These are phyloP conservation scores for Diabrotica virgifera DNA, from an alignment of 1,140 invertebrate species.

Conservation along the genomic window DNA sequence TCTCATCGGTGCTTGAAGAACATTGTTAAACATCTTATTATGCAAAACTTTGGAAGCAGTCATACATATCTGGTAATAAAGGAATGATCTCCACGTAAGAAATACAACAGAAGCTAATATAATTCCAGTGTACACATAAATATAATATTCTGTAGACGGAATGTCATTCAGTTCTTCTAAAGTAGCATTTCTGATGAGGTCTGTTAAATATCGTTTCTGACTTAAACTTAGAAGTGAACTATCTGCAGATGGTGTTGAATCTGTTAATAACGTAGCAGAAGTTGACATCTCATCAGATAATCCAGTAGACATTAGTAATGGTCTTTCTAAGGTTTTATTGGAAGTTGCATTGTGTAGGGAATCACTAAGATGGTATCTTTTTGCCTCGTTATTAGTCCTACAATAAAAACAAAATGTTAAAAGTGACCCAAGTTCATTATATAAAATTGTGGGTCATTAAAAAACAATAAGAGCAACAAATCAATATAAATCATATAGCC, in stretches of 20 bases:
- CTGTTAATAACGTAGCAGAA: not conserved
- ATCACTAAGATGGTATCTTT: no score
- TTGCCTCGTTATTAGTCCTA: no score
- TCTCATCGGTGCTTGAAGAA: constrained; percentile 66
- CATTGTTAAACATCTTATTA: constrained; percentile 76
- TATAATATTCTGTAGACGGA: constrained; percentile 29
- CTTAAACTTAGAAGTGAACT: not conserved
- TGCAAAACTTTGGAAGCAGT: constrained; percentile 77
- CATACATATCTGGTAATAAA: constrained; percentile 80
- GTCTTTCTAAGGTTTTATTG: no score
- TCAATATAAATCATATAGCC: no score
- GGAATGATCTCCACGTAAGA: constrained; percentile 59
- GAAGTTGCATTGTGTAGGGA: no score
- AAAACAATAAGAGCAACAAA: no score
- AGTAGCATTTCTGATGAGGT: not conserved
- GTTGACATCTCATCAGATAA: not conserved
- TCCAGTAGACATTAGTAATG: no score
- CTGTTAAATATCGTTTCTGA: not conserved
- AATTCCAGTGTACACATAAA: constrained; percentile 41
- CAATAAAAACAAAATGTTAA: no score
- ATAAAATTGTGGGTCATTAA: no score
- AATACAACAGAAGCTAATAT: constrained; percentile 47
- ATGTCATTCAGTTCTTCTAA: not conserved
- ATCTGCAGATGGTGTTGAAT: not conserved
- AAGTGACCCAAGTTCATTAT: no score